Base-by-base conservation (phyloP, 2,888 invertebrate species). In the Syritta pipiens region DNA sequence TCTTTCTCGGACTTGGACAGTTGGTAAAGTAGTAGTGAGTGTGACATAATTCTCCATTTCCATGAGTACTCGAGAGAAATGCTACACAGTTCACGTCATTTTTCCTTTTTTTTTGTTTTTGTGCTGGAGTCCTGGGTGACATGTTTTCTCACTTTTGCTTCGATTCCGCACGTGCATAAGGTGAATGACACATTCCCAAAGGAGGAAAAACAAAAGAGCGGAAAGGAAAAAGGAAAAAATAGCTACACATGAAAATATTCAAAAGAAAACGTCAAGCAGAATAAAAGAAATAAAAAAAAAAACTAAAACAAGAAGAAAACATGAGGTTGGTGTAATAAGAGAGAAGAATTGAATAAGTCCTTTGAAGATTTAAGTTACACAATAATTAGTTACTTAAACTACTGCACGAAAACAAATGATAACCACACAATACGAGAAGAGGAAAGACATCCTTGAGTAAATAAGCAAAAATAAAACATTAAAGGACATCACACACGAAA, bases 311-410 rank as follows among this genome's bases (percentile, higher is more conserved):
- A n/a, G n/a, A n/a, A n/a, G n/a, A n/a, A n/a, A n/a, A n/a, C n/a
- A n/a, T n/a, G n/a, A n/a, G n/a, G n/a, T n/a, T n/a, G n/a, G n/a
- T 1, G 19, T 24, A 26, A 24, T 14, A 17, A 30, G 14, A 35
- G 17, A 37, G 12, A 42, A 32, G 4, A 12, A 7, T 4, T n/a
- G 57, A 40, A 12, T 9, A 32, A 28, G 42, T 60, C 59, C 53
- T 37, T 60, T 60, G 30, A 60, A 53, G 44, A 67, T 26, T 28
- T 55, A 55, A 68, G 60, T 28, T 32, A 35, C 42, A 53, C 53
- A 62, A 71, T 75, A 67, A 86, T 86, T 84, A 84, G 84, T 83
- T 83, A 67, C 63, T 71, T 67, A 71, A 84, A 85, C 84, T 84
- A 84, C 84, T 84, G 82, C 81, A 57, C 77, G 76, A 67, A 82